Evolutionary conservation across 1,140 invertebrate species (phyloP), one percentile per base, ranked within the genome.

Genomic region (Drosophila mayri): DNA sequence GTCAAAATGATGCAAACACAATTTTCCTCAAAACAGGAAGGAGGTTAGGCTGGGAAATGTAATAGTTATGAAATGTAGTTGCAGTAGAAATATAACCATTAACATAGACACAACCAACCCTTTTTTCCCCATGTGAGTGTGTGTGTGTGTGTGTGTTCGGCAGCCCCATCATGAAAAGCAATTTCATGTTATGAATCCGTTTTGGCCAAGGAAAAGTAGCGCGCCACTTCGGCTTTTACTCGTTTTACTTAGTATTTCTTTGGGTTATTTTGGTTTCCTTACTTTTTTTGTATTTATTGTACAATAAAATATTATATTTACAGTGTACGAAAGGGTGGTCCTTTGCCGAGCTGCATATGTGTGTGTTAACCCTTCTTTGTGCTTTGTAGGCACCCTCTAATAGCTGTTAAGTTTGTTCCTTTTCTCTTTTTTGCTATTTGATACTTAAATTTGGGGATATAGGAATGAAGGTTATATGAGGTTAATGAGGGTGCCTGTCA

Each of bases 251-350:
- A 73, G 70, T 60, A 60, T 32, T 72, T 72, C 70, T 28, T 38
- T 49, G 52, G 43, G 43, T 41, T 54, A 37, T 32, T 43, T 67
- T 44, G 9, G 54, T 30, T 62, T 28, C 16, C 6, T 3, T 14
- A 25, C 11, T 35, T 28, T 44, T 18, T 73, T 68, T 81, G 47
- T 90, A 73, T 85, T 81, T 90, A 81, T 85, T 90, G 78, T 74
- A 81, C 78, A 90, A 90, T 90, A 90, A 90, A 90, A 90, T 90
- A 90, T 90, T 81, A 90, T 90, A 90, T 90, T 90, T 85, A 90
- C 85, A 85, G 81, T 85, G 73, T 75, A 81, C 71, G 67, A 79
- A 85, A 84, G 79, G 79, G 70, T 52, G 57, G 63, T 57, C 54
- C 47, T 75, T 61, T 57, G 20, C 8, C 30, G 12, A 40, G 18